phyloP scores from a whole-genome alignment of 2,888 invertebrate species.

The Athetis lepigone region DNA sequence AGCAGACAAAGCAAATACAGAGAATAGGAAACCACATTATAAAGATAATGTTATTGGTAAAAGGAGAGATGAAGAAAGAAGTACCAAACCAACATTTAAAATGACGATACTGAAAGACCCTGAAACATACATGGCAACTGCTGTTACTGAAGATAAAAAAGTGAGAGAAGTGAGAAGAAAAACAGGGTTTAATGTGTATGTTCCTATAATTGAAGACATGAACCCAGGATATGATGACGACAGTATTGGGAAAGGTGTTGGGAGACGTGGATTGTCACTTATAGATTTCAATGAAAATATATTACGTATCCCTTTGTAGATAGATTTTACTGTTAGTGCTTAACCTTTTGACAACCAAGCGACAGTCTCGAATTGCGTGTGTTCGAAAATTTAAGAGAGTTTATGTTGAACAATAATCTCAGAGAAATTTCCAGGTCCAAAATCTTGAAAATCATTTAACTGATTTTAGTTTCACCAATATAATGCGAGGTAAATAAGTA shows the following conservation, averaged over 20 bases:
- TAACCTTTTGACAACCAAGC: too few relatives aligned
- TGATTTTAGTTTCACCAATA: too few relatives aligned
- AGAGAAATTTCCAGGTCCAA: too few relatives aligned
- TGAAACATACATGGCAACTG: neutral
- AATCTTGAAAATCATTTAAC: too few relatives aligned
- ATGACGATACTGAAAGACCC: conserved; percentile 1
- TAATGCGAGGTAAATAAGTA: too few relatives aligned
- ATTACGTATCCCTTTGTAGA: conserved; percentile 23
- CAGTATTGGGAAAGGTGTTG: conserved; percentile 17
- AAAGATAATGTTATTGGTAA: conserved; percentile 1
- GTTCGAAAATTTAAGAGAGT: too few relatives aligned
- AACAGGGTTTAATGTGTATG: conserved; percentile 30
- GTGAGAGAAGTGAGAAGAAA: conserved; percentile 18
- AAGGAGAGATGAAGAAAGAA: neutral
- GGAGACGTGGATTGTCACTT: conserved; percentile 40
- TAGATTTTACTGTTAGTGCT: too few relatives aligned
- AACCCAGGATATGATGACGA: neutral
- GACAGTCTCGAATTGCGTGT: too few relatives aligned
- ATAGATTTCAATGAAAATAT: conserved; percentile 31
- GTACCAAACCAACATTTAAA: conserved; percentile 5
- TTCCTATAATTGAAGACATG: conserved; percentile 57
- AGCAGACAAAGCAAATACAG: too few relatives aligned
- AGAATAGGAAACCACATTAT: neutral
- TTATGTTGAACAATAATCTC: too few relatives aligned
- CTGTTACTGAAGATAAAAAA: conserved; percentile 6